Percentiles rank a stretch among this genome's conserved stretches.
These are phyloP conservation scores for Microcebus tavaratra DNA, from an alignment of 2,113 vertebrate species.

Conservation along the genomic window DNA sequence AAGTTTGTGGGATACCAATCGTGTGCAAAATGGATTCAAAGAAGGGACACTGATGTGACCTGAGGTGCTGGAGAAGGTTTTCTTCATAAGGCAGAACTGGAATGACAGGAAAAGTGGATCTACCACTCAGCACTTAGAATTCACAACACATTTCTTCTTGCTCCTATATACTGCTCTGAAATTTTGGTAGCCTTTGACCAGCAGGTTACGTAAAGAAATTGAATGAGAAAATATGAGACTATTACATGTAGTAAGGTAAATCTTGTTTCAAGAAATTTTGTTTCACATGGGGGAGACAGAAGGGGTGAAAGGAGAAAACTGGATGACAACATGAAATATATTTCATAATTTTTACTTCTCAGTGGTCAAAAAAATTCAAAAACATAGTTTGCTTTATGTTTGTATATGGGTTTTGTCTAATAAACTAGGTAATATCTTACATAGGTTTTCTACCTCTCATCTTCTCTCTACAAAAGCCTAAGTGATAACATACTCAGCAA, in stretches of 20 bases:
- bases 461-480: not conserved
- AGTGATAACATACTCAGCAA: not conserved
- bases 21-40: not conserved
- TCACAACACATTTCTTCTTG: not conserved
- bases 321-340: not conserved
- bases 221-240: not conserved
- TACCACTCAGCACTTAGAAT: not conserved
- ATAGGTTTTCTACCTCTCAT: not conserved
- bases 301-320: not conserved
- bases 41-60: not conserved
- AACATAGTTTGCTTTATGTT: not conserved
- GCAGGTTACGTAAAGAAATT: not conserved
- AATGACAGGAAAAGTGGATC: not conserved
- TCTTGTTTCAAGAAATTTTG: not conserved
- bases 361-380: not conserved
- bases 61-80: not conserved
- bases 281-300: not conserved
- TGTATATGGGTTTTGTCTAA: not conserved
- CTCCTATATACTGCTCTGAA: not conserved
- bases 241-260: not conserved
- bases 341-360: conserved; percentile 8
- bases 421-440: not conserved
- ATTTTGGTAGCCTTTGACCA: not conserved
- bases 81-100: not conserved
- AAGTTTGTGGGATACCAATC: not conserved